These are phyloP conservation scores for Typhlichthys eigenmanni DNA, from an alignment of 2,797 vertebrate genomes.

Conservation along the genomic window DNA sequence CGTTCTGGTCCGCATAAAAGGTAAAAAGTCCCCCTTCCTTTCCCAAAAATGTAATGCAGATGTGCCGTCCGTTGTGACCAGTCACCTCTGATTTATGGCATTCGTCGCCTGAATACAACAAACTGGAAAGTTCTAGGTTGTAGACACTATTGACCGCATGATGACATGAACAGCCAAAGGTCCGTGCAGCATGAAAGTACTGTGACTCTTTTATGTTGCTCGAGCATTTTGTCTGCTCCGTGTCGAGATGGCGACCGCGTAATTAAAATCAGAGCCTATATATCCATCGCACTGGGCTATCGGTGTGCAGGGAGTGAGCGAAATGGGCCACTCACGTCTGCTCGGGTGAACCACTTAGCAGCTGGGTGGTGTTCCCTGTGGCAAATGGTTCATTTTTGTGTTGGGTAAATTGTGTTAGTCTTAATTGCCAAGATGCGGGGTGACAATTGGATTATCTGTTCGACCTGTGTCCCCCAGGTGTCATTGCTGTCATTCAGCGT, in stretches of 20 bases:
- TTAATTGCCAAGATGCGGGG: slow-evolving; percentile 28
- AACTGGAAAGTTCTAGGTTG: not conserved
- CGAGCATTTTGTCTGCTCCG: slow-evolving; percentile 36
- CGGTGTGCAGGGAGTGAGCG: slow-evolving; percentile 41
- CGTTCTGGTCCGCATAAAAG: no score
- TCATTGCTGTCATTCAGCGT: slow-evolving; percentile 90
- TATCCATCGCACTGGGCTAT: slow-evolving; percentile 57
- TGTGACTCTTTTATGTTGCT: slow-evolving; percentile 24
- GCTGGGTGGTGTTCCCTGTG: slow-evolving; percentile 41
- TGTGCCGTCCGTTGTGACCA: no score
- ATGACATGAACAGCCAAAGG: slow-evolving; percentile 18
- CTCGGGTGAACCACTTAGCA: slow-evolving; percentile 40
- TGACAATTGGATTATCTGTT: slow-evolving; percentile 27
- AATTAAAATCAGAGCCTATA: slow-evolving; percentile 63
- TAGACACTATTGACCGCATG: slow-evolving; percentile 12
- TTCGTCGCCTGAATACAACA: no score
- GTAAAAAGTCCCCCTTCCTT: no score
- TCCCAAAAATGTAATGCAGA: no score
- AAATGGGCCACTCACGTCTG: slow-evolving; percentile 39
- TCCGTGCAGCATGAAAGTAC: slow-evolving; percentile 19
- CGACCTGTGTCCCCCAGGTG: slow-evolving; percentile 76
- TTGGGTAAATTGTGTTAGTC: slow-evolving; percentile 27
- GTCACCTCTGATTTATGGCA: no score
- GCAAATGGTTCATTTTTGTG: slow-evolving; percentile 50
- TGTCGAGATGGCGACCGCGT: slow-evolving; percentile 33